Base-by-base conservation (phyloP, 1,140 invertebrate genomes). In the Brachionus paranguensis region DNA sequence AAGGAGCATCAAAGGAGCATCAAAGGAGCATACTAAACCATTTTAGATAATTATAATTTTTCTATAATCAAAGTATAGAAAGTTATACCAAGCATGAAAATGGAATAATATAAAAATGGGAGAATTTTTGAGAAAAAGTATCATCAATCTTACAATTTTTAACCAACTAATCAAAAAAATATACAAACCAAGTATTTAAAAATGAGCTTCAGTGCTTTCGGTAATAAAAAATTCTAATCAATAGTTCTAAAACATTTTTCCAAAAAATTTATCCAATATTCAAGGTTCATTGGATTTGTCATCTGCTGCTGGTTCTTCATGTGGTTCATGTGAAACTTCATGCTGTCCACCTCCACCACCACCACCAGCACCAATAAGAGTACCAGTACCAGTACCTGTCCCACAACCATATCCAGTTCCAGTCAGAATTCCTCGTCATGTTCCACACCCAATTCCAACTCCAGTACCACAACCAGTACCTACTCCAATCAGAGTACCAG, bases 401-500 rank as follows among this genome's bases (percentile, higher is more conserved):
- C 65, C 65, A n/a, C 27, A 37, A 37, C 65, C 65, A 4, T 24
- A 33, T 33, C 65, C 27, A 29, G 65, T 68, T 33, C 65, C 65
- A 33, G 65, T 68, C 4, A 68, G 65, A 68, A 41, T 68, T n/a
- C 65, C 65, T 14, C 27, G 27, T 5, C 65, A 33, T 14, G 27
- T 37, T 37, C 65, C 65, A 68, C 27, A 37, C 29, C 65, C 65
- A 68, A 68, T 68, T 10, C 65, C 65, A 68, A 68, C 65, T 41
- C 65, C 65, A 68, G 65, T 68, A 2, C 65, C 65, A 29, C 65
- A 68, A 68, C 65, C 65, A 17, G 65, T 68, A 29, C 65, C 65
- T 33, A 41, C 33, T 14, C 65, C 27, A 68, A 68, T 68, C 33
- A 33, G 27, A 68, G 27, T 33, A 33, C 65, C 65, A 68, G 65